phyloP scores from a whole-genome alignment of 23 tunicate genomes.

The Trididemnum nubilum region DNA sequence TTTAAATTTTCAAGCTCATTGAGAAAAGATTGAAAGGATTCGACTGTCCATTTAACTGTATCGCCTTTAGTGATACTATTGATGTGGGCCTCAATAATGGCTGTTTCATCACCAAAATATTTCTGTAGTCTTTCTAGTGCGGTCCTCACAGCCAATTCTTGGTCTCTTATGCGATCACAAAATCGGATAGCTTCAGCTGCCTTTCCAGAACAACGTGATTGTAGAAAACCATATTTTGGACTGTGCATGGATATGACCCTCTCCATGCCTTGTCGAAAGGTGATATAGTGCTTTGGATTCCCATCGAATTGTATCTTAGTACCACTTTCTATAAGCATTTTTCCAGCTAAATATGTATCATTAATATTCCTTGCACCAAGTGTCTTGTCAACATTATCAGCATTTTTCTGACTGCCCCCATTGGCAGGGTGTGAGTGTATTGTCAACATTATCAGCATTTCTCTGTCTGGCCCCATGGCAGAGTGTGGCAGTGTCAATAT shows the following conservation, averaged over 20 bases:
- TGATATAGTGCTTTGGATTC: not conserved
- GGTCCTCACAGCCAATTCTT: conserved; percentile 5
- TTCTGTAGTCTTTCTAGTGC: conserved; percentile 10
- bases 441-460: too few species aligned
- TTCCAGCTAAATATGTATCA: conserved; percentile 18
- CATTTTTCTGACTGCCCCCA: too few species aligned
- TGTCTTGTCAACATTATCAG: too few species aligned
- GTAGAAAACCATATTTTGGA: not conserved
- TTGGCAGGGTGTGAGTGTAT: too few species aligned
- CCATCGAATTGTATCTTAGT: conserved; percentile 15
- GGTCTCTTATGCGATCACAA: conserved; percentile 23
- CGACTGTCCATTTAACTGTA: conserved; percentile 3
- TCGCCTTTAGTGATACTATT: not conserved
- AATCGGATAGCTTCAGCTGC: conserved; percentile 18
- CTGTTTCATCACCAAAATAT: not conserved
- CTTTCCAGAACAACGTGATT: conserved; percentile 21
- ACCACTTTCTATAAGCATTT: conserved; percentile 19
- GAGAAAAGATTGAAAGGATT: conserved; percentile 14
- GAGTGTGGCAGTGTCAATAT: too few species aligned
- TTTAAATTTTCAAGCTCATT: not conserved
- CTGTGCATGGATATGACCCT: not conserved
- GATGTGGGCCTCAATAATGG: conserved; percentile 4
- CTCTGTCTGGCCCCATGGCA: too few species aligned
- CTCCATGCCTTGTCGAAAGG: conserved; percentile 26
- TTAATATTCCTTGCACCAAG: too few species aligned